Evolutionary conservation across 2,797 vertebrate genomes (phyloP), one percentile per base, ranked within the genome.

Genomic region (Platyrinchus mystaceus): DNA sequence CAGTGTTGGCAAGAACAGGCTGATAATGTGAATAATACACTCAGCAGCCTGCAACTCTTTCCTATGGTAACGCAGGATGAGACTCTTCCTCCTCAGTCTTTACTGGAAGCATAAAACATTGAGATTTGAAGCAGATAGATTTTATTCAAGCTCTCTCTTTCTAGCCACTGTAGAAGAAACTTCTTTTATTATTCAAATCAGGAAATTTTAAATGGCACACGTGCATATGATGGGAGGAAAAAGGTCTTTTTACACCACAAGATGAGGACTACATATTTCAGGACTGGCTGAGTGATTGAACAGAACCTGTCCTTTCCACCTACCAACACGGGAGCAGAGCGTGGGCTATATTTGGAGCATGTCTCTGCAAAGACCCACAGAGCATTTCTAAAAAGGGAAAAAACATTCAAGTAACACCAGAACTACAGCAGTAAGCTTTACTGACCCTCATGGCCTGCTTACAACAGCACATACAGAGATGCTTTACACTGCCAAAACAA

Each of bases 1-100:
- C 74, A 74, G 80, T 0, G 4, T 28, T 76, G 70, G 62, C 81
- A 88, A 84, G 94, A 94, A 68, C 46, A 87, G 63, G 37, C 67
- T 74, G 74, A 82, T 60, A 94, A 93, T 37, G 44, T 19, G 89
- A 92, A 90, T 87, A 96, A 91, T 60, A 91, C 58, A 69, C 89
- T 74, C 27, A 56, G 83, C 83, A 81, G 70, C 59, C 95, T 64
- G 67, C 14, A 6, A 84, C 67, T 74, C 80, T 39, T 88, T 69
- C 87, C 89, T 94, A 82, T 63, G 93, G 83, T 73, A 96, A 95
- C 9, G 0, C 67, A 80, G 89, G 74, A 74, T 56, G 56, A 93
- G 70, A 24, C 41, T 94, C 68, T 93, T 90, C 77, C 80, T 79
- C 75, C 82, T 82, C 59, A 58, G 66, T 18, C 67, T 55, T 84